A percentile compares a stretch with the other conserved stretches of the same genome.
Conservation (phyloP, 2,797 vertebrate genomes). For the Sciurus vulgaris region DNA sequence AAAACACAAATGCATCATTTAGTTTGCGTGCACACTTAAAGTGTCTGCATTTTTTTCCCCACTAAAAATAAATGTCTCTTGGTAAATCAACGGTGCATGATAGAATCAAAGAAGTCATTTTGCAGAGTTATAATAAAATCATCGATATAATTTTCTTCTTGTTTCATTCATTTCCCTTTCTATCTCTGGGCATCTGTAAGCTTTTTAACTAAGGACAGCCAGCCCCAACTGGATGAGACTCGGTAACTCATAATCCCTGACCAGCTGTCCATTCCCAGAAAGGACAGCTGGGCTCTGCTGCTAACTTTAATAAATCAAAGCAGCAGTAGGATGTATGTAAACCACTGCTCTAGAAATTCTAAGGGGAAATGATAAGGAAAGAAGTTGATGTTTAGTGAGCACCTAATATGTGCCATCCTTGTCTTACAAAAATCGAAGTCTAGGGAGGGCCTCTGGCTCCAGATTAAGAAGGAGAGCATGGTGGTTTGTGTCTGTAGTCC, state of each 20-base stretch:
- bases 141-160: background rate
- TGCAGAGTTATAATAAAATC: background rate
- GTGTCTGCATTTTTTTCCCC: background rate
- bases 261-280: slow-evolving; percentile 14
- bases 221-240: background rate
- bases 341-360: background rate
- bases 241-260: slow-evolving; percentile 39
- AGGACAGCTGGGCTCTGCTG: background rate
- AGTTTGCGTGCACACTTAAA: background rate
- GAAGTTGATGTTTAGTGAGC: background rate
- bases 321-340: background rate
- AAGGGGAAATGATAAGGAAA: background rate
- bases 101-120: background rate
- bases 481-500: background rate
- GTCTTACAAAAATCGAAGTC: background rate
- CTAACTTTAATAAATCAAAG: slow-evolving; percentile 22
- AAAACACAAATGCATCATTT: slow-evolving; percentile 31
- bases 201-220: slow-evolving; percentile 29
- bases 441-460: background rate
- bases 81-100: background rate
- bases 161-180: background rate
- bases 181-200: background rate
- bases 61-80: background rate
- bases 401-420: background rate
- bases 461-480: background rate